A percentile compares a stretch with the other conserved stretches of the same genome.
phyloP scores from a whole-genome alignment of 1,140 invertebrate genomes.

The Brachionus asplanchnoidis region DNA sequence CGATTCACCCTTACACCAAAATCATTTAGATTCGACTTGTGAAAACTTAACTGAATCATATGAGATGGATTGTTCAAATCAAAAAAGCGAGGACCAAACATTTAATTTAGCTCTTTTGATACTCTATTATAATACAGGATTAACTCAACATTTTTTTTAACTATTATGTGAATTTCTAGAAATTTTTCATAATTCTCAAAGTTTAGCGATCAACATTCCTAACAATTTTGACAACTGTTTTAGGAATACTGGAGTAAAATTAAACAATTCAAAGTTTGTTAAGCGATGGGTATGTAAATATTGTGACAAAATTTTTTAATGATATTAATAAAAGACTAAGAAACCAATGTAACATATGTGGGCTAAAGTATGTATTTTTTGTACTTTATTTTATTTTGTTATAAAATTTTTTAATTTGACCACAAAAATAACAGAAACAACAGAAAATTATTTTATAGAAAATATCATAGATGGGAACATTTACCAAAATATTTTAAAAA shows the following conservation, averaged over 20 bases:
- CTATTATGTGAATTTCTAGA: neutral
- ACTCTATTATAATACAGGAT: neutral
- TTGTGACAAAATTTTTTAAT: neutral
- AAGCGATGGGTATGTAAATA: neutral
- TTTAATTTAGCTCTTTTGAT: neutral
- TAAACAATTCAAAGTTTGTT: neutral
- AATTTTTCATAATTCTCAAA: neutral
- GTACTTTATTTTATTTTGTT: neutral
- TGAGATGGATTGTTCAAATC: neutral
- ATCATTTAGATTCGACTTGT: neutral
- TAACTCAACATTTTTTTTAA: neutral
- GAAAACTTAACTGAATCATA: neutral
- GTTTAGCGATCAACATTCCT: neutral
- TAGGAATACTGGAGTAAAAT: neutral
- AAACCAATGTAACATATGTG: neutral
- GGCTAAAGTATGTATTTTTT: neutral
- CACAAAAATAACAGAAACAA: neutral
- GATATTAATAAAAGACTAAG: neutral
- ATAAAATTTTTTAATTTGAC: neutral
- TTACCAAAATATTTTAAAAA: neutral
- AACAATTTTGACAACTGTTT: neutral
- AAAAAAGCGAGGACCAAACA: neutral
- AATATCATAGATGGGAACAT: neutral
- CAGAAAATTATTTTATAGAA: neutral
- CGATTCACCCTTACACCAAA: neutral